phyloP scores from a whole-genome alignment of 2,888 invertebrate genomes.

The Hydrotaea cyrtoneurina region DNA sequence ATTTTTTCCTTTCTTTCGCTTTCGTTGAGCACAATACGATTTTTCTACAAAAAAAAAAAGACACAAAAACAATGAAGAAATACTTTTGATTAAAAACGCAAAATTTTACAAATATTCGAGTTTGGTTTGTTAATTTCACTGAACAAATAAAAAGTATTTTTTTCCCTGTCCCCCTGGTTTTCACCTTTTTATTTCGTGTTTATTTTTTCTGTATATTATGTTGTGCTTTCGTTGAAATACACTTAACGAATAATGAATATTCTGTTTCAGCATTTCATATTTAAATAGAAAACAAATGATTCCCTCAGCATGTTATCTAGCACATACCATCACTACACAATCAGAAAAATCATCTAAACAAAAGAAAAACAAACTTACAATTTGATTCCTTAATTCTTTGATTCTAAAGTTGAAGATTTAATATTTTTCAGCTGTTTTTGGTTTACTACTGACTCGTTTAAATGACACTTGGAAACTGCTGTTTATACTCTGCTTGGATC shows the following conservation, averaged over 20 bases:
- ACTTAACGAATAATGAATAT: conserved; percentile 47
- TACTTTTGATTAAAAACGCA: conserved; percentile 34
- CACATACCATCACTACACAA: background rate
- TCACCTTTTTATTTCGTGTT: conserved; percentile 40
- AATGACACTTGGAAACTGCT: conserved; percentile 73
- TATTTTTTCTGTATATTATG: background rate
- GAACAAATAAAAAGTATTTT: background rate
- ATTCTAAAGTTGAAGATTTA: conserved; percentile 39
- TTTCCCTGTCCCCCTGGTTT: background rate
- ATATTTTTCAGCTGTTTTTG: conserved; percentile 53
- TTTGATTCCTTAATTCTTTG: conserved; percentile 58
- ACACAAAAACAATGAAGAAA: conserved; percentile 31
- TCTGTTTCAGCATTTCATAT: conserved; percentile 37
- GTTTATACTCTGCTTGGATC: conserved; percentile 75
- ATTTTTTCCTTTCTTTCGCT: conserved; percentile 80
- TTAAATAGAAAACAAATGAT: conserved; percentile 48
- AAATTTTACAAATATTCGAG: background rate
- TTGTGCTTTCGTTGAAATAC: conserved; percentile 44
- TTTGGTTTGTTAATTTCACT: conserved; percentile 2
- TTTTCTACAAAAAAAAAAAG: conserved; percentile 6
- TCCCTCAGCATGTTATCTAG: too few species aligned
- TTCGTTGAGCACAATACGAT: conserved; percentile 43
- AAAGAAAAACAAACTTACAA: conserved; percentile 71
- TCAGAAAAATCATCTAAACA: background rate
- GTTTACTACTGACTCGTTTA: conserved; percentile 66